Percentiles rank a stretch among this genome's conserved stretches.
Conservation (phyloP, 2,888 invertebrate genomes). For the Acanthosoma haemorrhoidale region DNA sequence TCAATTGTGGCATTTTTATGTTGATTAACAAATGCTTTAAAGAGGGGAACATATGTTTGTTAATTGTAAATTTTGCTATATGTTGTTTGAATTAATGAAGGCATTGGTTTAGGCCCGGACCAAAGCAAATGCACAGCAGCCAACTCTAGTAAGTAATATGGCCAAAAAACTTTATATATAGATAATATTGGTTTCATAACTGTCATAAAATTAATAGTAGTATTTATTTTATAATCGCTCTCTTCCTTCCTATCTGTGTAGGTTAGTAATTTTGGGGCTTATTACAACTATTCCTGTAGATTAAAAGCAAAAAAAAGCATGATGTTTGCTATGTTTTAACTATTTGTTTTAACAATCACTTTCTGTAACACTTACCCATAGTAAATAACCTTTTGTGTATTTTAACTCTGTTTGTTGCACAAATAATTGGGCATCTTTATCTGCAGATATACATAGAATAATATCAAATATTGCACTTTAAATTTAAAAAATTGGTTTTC, state of each 20-base stretch:
- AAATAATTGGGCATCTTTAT: neutral
- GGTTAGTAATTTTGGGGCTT: conserved; percentile 18
- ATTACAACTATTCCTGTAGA: neutral
- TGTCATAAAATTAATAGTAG: conserved; percentile 19
- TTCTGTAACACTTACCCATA: neutral
- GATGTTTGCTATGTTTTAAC: neutral
- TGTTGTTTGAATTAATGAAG: conserved; percentile 31
- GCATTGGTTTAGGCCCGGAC: conserved; percentile 52
- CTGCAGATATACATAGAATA: too few relatives aligned
- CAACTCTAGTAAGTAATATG: conserved; percentile 56
- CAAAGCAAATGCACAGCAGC: conserved; percentile 54
- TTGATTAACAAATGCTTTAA: conserved; percentile 27
- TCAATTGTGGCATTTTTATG: conserved; percentile 18
- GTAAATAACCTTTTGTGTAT: neutral
- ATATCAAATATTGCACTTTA: too few relatives aligned
- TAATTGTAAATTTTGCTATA: conserved; percentile 19
- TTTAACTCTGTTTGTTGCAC: neutral
- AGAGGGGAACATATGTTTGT: conserved; percentile 16
- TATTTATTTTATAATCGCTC: neutral
- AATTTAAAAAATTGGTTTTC: too few relatives aligned
- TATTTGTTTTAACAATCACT: neutral
- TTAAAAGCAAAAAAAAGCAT: neutral
- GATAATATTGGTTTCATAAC: neutral
- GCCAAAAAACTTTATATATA: conserved; percentile 12
- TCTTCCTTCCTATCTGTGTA: conserved; percentile 9